Evolutionary conservation across 1,140 invertebrate genomes (phyloP), one percentile per base, ranked within the genome.

Genomic region (Drosophila erecta): DNA sequence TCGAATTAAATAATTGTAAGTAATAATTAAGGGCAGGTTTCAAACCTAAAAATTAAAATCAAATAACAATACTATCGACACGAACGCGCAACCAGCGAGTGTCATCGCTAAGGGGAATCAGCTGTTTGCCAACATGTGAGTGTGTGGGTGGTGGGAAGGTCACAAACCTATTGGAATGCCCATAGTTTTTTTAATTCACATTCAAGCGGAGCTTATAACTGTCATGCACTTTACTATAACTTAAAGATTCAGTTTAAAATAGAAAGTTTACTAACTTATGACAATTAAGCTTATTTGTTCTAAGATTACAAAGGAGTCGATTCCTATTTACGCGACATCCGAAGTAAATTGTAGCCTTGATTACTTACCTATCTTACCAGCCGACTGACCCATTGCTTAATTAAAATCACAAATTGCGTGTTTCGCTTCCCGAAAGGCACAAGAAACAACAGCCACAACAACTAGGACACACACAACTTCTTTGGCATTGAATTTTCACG

Each of bases 341-440:
- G 7, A 30, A 27, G 15, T 0, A 12, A 22, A 58, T 14, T 24
- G 10, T n/a, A 38, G 33, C 51, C 35, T 14, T 3, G 3, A 8
- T 41, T n/a, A 81, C 90, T 91, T 74, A 91, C 90, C 90, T 51
- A 91, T 91, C 91, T 91, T 91, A 67, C 90, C 55, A 40, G 90
- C 90, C 78, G 90, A 90, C 67, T 91, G 90, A 51, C 90, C 90
- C 90, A 91, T 91, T 71, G 43, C 59, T 59, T 80, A 81, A 38
- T 47, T 38, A 37, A 50, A 41, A 47, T 59, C 67, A 75, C 71
- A 72, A 60, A 40, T 15, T 51, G 24, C 54, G 15, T 61, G 43
- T 43, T 43, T 49, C 17, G 55, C 22, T 76, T 67, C 38, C 55
- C 27, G 15, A 37, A 74, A 61, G 70, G 70, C 70, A 73, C 70